A percentile compares a stretch with the other conserved stretches of the same genome.
phyloP scores from a whole-genome alignment of 2,113 vertebrate genomes.

The Gulo gulo region DNA sequence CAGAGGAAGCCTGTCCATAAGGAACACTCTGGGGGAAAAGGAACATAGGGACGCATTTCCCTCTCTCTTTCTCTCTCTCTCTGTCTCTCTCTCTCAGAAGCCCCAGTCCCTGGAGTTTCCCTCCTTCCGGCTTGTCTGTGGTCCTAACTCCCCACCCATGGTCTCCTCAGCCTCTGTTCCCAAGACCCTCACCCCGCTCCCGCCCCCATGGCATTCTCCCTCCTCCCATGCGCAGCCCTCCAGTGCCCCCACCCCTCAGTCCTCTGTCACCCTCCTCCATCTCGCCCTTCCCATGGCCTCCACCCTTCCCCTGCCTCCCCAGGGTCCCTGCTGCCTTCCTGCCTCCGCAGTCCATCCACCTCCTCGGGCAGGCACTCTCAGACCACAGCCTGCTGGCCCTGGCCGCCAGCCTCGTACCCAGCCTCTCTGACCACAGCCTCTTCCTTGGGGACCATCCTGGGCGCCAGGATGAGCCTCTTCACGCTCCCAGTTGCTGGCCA shows the following conservation, averaged over 20 bases:
- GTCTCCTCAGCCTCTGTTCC: background rate
- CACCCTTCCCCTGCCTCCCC: background rate
- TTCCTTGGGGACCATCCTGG: background rate
- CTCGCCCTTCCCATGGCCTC: background rate
- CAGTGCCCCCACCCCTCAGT: background rate
- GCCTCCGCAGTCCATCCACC: background rate
- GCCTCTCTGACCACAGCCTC: background rate
- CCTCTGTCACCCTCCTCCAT: background rate
- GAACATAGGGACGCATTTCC: background rate
- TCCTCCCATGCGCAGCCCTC: background rate
- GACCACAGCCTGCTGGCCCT: slow-evolving; percentile 22
- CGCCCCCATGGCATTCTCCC: background rate
- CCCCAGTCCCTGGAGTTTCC: background rate
- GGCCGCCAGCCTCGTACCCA: background rate
- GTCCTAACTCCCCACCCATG: background rate
- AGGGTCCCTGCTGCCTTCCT: background rate
- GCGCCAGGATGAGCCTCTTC: background rate
- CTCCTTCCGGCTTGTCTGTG: background rate
- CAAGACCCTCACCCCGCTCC: background rate
- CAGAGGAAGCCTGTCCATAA: background rate
- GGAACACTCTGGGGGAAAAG: background rate
- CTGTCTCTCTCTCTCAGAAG: background rate
- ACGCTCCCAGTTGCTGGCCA: background rate
- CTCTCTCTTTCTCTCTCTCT: background rate
- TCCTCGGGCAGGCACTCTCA: background rate